These are phyloP conservation scores for Melanerpes aurifrons DNA, from an alignment of 2,113 vertebrate genomes.

Conservation along the genomic window DNA sequence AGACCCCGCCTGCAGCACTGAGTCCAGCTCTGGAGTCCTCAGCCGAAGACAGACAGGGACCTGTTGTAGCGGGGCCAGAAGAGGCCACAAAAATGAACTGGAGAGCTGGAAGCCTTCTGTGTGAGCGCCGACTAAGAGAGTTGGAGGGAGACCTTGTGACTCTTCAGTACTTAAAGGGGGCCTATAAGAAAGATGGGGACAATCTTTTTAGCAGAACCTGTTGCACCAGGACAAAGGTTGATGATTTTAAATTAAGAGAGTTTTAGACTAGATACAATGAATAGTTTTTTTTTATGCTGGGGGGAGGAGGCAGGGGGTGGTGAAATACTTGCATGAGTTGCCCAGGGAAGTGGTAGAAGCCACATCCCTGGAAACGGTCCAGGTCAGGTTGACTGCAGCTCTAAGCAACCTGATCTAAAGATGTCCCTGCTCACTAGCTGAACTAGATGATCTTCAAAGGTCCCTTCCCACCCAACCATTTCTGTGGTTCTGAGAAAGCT, in stretches of 20 bases:
- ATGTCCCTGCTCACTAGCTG: not conserved
- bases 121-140: not conserved
- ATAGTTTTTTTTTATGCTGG: not conserved
- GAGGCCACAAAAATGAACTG: too few relatives aligned
- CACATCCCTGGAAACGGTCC: not conserved
- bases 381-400: not conserved
- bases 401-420: not conserved
- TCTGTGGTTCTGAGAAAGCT: not conserved
- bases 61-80: not conserved
- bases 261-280: not conserved
- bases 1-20: not conserved
- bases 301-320: not conserved
- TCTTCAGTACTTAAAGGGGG: too few relatives aligned
- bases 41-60: not conserved
- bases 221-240: not conserved
- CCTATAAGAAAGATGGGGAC: not conserved
- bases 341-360: not conserved
- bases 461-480: not conserved
- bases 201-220: not conserved
- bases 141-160: not conserved
- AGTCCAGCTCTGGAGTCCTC: not conserved
- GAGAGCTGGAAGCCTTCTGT: too few relatives aligned
- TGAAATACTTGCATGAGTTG: not conserved
- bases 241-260: not conserved
- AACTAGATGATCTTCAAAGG: not conserved